Conservation (phyloP, 2,888 invertebrate species). For the Trissoscelio sp. region DNA sequence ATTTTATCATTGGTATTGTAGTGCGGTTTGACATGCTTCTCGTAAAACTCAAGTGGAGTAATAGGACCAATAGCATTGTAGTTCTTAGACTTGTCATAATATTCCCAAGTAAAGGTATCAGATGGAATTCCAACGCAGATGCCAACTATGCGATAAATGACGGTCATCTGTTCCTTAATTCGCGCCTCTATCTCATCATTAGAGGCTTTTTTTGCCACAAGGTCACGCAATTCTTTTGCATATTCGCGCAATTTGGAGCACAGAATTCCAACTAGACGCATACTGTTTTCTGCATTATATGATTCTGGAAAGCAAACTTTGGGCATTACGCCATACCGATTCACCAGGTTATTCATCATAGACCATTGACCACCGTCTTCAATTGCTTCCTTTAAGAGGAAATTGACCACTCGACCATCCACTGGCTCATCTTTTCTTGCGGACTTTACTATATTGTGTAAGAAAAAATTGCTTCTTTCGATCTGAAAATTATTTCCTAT, state of each 20-base stretch:
- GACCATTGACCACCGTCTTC: constrained; percentile 97
- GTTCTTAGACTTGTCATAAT: constrained; percentile 91
- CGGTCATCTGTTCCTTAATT: constrained; percentile 89
- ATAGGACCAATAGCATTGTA: constrained; percentile 90
- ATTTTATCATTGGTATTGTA: too few species aligned
- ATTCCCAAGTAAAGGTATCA: constrained; percentile 92
- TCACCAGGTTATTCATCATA: constrained; percentile 94
- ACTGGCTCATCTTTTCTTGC: constrained; percentile 89
- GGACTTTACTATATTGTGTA: constrained; percentile 92
- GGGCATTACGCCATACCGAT: constrained; percentile 94
- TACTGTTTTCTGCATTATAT: constrained; percentile 89
- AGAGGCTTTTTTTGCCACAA: constrained; percentile 86
- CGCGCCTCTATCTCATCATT: constrained; percentile 86
- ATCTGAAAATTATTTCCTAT: constrained; percentile 84
- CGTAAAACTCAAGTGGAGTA: constrained; percentile 92
- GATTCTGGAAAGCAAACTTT: constrained; percentile 95
- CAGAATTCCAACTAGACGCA: constrained; percentile 90
- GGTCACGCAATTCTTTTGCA: constrained; percentile 88
- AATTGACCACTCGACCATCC: constrained; percentile 91
- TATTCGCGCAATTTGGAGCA: constrained; percentile 94
- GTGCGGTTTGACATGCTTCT: constrained; percentile 89
- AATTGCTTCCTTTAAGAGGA: constrained; percentile 91
- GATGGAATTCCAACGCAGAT: constrained; percentile 94
- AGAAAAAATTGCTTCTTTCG: constrained; percentile 93
- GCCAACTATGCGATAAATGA: constrained; percentile 91